Evolutionary conservation across 2,797 vertebrate genomes (phyloP).

Genomic region (Ara ararauna): DNA sequence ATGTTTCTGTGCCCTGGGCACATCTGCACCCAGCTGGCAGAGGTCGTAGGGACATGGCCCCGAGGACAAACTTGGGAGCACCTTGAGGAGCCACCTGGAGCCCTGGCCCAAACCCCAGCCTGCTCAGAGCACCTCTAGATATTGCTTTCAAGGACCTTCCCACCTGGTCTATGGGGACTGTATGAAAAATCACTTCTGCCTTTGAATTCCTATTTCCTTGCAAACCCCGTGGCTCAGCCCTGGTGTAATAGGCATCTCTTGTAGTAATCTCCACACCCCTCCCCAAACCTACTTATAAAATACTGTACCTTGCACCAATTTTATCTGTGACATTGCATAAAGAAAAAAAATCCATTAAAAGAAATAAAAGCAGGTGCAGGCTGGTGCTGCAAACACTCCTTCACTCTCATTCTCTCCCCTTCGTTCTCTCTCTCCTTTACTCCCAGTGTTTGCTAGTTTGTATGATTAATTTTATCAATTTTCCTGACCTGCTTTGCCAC

Average conservation of each 20-base stretch:
- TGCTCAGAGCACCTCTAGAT: neutral
- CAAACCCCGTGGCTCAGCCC: constrained; percentile 23
- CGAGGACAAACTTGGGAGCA: neutral
- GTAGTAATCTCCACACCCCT: constrained; percentile 29
- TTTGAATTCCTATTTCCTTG: constrained; percentile 52
- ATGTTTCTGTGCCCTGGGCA: neutral
- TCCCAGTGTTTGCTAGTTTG: constrained; percentile 80
- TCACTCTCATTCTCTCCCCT: constrained; percentile 69
- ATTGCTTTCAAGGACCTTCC: neutral
- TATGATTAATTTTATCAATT: constrained; percentile 85
- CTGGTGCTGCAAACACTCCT: constrained; percentile 69
- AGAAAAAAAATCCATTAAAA: constrained; percentile 73
- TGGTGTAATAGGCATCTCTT: constrained; percentile 5
- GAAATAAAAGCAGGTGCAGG: constrained; percentile 78
- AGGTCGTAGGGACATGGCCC: neutral
- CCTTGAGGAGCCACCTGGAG: neutral
- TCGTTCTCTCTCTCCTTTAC: constrained; percentile 66
- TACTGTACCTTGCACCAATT: constrained; percentile 56
- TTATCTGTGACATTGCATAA: constrained; percentile 65
- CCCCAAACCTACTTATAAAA: constrained; percentile 64
- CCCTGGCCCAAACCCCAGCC: neutral
- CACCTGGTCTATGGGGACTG: neutral
- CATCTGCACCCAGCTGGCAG: neutral
- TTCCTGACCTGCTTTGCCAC: constrained; percentile 83
- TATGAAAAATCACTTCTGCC: constrained; percentile 53